Percentiles rank a stretch among this genome's conserved stretches.
Evolutionary conservation across 2,888 invertebrate genomes (phyloP).

Genomic region (Phrixothrix hirtus): DNA sequence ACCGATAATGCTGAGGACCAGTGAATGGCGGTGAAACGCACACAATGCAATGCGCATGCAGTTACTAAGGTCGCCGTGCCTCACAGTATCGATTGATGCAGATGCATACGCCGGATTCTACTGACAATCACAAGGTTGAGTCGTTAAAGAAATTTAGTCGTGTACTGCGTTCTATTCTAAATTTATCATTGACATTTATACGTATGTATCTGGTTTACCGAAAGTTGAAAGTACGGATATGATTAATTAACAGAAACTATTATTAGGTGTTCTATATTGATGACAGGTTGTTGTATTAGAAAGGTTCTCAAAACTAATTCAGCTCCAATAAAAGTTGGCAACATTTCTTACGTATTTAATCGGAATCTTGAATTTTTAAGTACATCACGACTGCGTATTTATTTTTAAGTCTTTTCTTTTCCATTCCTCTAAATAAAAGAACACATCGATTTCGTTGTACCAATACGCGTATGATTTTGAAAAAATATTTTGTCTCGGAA

Average conservation of each 20-base stretch:
- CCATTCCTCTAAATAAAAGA: no score
- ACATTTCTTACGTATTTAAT: no score
- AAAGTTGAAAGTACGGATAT: slow-evolving; percentile 16
- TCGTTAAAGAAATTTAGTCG: slow-evolving; percentile 18
- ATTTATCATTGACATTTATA: slow-evolving; percentile 21
- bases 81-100: slow-evolving; percentile 43
- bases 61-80: slow-evolving; percentile 34
- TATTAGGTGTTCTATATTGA: neutral
- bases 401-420: no score
- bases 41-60: slow-evolving; percentile 21
- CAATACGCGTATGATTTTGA: no score
- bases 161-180: slow-evolving; percentile 18
- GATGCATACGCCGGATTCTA: slow-evolving; percentile 33
- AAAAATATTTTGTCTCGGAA: no score
- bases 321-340: no score
- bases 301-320: no score
- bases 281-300: neutral
- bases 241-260: slow-evolving; percentile 8
- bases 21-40: slow-evolving; percentile 5
- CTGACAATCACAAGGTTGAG: slow-evolving; percentile 32
- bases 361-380: no score
- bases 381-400: no score
- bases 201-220: slow-evolving; percentile 10
- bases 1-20: slow-evolving; percentile 1
- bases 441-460: no score